Percentiles rank a stretch among this genome's conserved stretches.
These are phyloP conservation scores for Brachionus plicatilis DNA, from an alignment of 1,140 invertebrate genomes.

Conservation along the genomic window DNA sequence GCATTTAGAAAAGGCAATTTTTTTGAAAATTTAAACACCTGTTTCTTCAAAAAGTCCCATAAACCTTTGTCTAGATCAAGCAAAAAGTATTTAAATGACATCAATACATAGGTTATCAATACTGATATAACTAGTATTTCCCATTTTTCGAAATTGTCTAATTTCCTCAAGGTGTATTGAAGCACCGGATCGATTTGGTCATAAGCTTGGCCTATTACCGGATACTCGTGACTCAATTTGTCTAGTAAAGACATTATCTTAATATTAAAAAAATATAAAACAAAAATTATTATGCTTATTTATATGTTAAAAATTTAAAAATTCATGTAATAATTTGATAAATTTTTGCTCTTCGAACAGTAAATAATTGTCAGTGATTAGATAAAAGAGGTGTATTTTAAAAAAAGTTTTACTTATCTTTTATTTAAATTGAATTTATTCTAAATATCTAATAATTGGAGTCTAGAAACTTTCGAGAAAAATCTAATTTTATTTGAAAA, in stretches of 20 bases:
- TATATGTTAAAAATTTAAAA: neutral
- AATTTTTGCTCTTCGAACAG: slow-evolving; percentile 6
- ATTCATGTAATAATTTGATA: neutral
- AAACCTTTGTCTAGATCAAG: slow-evolving; percentile 37
- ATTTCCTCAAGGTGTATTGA: neutral
- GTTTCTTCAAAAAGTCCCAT: neutral
- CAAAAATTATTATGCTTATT: neutral
- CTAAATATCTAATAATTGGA: neutral
- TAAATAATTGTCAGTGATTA: neutral
- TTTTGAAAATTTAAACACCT: slow-evolving; percentile 8
- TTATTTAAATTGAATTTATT: neutral
- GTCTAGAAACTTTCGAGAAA: neutral
- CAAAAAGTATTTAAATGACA: slow-evolving; percentile 11
- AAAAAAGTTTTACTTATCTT: neutral
- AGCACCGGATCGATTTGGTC: neutral
- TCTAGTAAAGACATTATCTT: neutral
- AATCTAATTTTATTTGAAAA: neutral
- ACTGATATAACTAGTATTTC: neutral
- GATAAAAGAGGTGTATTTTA: neutral
- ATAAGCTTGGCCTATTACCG: neutral
- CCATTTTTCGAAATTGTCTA: slow-evolving; percentile 26
- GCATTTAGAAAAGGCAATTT: slow-evolving; percentile 33
- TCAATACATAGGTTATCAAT: neutral
- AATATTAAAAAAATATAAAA: neutral
- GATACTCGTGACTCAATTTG: neutral